Conservation (phyloP, 1,140 invertebrate genomes). For the Drosophila arawakana region DNA sequence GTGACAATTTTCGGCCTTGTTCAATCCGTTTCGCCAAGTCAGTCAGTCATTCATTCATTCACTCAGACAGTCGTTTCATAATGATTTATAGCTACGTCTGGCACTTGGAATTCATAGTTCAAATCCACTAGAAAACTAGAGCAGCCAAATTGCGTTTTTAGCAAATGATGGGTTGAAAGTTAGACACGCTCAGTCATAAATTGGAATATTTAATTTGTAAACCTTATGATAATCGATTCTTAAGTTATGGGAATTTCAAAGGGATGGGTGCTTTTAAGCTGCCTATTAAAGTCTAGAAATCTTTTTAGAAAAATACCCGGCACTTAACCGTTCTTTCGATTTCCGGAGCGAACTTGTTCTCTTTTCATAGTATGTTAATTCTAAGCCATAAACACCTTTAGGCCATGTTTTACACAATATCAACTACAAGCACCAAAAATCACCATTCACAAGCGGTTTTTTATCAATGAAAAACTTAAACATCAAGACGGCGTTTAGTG, state of each 20-base stretch:
- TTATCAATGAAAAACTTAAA: conserved; percentile 51
- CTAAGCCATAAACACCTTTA: conserved; percentile 47
- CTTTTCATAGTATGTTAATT: conserved; percentile 36
- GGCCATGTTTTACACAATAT: conserved; percentile 26
- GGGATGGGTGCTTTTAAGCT: background rate
- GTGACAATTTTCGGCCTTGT: conserved; percentile 47
- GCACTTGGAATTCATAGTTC: conserved; percentile 8
- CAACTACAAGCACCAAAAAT: conserved; percentile 40
- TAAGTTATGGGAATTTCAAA: background rate
- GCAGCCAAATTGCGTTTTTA: conserved; percentile 24
- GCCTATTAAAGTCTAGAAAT: background rate
- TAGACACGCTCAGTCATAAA: background rate
- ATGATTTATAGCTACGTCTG: conserved; percentile 61
- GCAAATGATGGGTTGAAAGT: conserved; percentile 6
- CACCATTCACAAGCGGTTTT: conserved; percentile 46
- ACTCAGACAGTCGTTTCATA: background rate
- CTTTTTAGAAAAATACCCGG: background rate
- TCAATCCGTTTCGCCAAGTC: conserved; percentile 4
- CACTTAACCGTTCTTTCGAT: conserved; percentile 7
- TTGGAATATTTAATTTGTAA: background rate
- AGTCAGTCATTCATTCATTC: conserved; percentile 21
- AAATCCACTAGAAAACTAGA: background rate
- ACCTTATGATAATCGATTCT: background rate
- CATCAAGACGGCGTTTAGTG: conserved; percentile 24
- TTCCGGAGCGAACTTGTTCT: background rate